Percentiles rank a stretch among this genome's conserved stretches.
phyloP scores from a whole-genome alignment of 2,113 vertebrate species.

The Microcebus jonahi region DNA sequence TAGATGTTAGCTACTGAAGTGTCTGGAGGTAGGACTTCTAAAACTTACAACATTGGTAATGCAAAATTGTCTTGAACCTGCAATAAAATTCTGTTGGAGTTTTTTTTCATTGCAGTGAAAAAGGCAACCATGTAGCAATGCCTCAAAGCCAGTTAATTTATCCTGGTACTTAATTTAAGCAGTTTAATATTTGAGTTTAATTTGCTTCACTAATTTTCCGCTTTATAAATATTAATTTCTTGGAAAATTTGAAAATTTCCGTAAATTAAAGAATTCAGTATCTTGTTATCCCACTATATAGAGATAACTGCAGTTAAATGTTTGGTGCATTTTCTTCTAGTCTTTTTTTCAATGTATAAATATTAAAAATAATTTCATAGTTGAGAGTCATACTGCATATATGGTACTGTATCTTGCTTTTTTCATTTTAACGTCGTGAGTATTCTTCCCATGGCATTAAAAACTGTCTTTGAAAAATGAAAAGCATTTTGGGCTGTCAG shows the following conservation, averaged over 20 bases:
- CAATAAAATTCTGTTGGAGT: neutral
- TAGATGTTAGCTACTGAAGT: conserved; percentile 17
- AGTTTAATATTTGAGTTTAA: conserved; percentile 38
- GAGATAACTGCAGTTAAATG: conserved; percentile 59
- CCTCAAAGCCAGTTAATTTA: conserved; percentile 16
- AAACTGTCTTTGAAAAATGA: conserved; percentile 78
- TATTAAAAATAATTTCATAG: conserved; percentile 73
- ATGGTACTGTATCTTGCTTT: conserved; percentile 75
- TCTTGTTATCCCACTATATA: conserved; percentile 48
- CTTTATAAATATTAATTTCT: conserved; percentile 53
- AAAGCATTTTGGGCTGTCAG: conserved; percentile 76
- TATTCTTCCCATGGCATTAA: conserved; percentile 72
- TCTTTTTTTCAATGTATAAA: conserved; percentile 75
- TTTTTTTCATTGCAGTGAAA: neutral
- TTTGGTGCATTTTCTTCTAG: conserved; percentile 73
- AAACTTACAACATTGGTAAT: neutral
- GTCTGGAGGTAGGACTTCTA: neutral
- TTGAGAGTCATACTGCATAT: conserved; percentile 71
- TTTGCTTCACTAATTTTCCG: conserved; percentile 42
- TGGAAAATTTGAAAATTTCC: conserved; percentile 51
- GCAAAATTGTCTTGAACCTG: conserved; percentile 21
- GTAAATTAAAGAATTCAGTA: conserved; percentile 46
- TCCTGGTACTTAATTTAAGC: neutral
- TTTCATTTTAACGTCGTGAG: conserved; percentile 68
- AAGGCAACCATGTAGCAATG: neutral